Evolutionary conservation across 2,888 invertebrate genomes (phyloP), one percentile per base, ranked within the genome.

Genomic region (Bugula neritina): DNA sequence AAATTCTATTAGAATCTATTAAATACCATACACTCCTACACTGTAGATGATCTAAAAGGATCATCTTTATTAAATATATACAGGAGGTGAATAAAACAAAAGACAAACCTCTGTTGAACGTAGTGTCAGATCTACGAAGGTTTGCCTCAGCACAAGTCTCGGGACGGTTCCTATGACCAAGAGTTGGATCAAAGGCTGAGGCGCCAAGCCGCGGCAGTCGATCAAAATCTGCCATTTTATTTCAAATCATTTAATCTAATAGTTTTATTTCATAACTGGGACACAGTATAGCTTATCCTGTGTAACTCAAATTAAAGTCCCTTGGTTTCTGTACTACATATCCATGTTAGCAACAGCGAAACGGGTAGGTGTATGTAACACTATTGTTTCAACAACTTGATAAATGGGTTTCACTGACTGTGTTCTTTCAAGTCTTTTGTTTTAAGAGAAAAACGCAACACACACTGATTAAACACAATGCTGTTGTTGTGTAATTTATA

Each of bases 181-280:
- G 31, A 13, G 21, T 21, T 29, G 63, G 63, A 34, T 63, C 63
- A 63, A 63, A 63, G 10, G 63, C 34, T 17, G 63, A 63, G 3
- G 63, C 29, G 31, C 63, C 63, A 10, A 63, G 31, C 34, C 31
- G 63, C 17, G 63, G 63, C 29, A 63, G 63, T 31, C 63, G 27
- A n/a, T 63, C 63, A 31, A 63, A 63, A 27, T 63, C 63, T 29
- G 63, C 63, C 63, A 63, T 63, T 13, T 27, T 63, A 17, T 43
- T 43, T 43, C 43, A 17, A 43, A 10, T 43, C n/a, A n/a, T n/a
- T n/a, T n/a, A n/a, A n/a, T n/a, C n/a, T n/a, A n/a, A n/a, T n/a
- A n/a, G n/a, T n/a, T n/a, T n/a, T n/a, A n/a, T n/a, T n/a, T n/a
- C n/a, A n/a, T n/a, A n/a, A n/a, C n/a, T n/a, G n/a, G n/a, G n/a